These are phyloP conservation scores for Pectinophora gossypiella DNA, from an alignment of 1,140 invertebrate species.

Conservation along the genomic window DNA sequence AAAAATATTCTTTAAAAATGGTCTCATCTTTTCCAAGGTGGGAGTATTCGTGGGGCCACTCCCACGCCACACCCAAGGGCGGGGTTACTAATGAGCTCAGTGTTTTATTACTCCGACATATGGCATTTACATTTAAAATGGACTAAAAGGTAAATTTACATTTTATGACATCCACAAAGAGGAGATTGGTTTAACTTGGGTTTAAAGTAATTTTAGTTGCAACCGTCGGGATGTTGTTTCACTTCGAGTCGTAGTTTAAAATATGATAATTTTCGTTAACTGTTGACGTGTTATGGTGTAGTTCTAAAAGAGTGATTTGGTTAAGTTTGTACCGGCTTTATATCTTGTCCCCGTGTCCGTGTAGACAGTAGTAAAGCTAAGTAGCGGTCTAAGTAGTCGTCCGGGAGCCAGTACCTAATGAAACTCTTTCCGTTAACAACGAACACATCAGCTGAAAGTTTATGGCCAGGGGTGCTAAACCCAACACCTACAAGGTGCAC, in stretches of 20 bases:
- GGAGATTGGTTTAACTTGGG: neutral
- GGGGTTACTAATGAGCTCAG: conserved; percentile 40
- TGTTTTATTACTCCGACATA: conserved; percentile 18
- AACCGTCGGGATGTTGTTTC: too few relatives aligned
- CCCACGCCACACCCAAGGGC: conserved; percentile 38
- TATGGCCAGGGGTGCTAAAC: conserved; percentile 39
- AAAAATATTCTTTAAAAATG: conserved; percentile 5
- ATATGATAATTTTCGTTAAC: too few relatives aligned
- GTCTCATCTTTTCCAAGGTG: conserved; percentile 14
- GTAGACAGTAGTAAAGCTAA: too few relatives aligned
- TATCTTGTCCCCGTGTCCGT: too few relatives aligned
- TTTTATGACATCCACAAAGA: conserved; percentile 5
- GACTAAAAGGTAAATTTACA: conserved; percentile 19
- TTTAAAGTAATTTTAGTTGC: too few relatives aligned
- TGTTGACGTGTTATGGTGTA: too few relatives aligned
- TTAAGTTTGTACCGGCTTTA: too few relatives aligned
- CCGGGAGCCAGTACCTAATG: conserved; percentile 7
- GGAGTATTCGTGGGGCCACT: conserved; percentile 27
- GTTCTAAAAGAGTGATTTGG: too few relatives aligned
- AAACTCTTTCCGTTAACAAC: conserved; percentile 8
- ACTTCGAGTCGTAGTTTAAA: too few relatives aligned
- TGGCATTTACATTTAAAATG: conserved; percentile 31
- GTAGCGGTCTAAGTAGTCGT: too few relatives aligned
- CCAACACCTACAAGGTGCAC: conserved; percentile 21
- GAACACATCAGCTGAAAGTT: conserved; percentile 16